phyloP scores from a whole-genome alignment of 2,113 vertebrate species.

The Gorsachius goisagi region DNA sequence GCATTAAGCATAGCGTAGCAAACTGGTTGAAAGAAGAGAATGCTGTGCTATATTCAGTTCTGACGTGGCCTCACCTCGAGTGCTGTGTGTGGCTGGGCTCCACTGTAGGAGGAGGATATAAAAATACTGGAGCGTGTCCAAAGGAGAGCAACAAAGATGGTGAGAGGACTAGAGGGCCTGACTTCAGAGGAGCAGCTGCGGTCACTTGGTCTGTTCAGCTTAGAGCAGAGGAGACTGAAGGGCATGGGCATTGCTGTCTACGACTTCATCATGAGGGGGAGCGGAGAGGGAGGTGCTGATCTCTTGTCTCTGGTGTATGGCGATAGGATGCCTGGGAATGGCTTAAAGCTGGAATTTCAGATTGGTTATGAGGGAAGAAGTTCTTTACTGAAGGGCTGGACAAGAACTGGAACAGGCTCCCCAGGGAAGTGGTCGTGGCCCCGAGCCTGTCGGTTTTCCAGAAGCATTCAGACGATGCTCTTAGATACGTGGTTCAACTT shows the following conservation, averaged over 20 bases:
- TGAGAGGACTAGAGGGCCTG: neutral
- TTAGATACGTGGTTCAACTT: neutral
- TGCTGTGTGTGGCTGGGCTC: neutral
- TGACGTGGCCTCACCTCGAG: fast-evolving
- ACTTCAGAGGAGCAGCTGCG: neutral
- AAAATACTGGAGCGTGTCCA: neutral
- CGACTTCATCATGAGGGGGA: neutral
- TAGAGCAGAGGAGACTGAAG: neutral
- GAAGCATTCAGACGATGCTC: neutral
- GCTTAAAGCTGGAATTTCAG: neutral
- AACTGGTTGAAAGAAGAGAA: neutral
- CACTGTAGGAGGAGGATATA: neutral
- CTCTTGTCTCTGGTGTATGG: neutral
- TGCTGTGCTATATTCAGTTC: neutral
- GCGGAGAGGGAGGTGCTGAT: neutral
- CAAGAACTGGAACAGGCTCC: neutral
- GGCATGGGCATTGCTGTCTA: no score
- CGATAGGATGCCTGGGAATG: neutral
- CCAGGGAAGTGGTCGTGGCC: neutral
- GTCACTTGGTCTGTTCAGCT: neutral
- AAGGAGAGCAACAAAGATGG: neutral
- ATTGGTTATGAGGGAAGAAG: neutral
- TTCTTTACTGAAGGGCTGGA: neutral
- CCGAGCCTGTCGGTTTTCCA: neutral
- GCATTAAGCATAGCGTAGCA: neutral